Evolutionary conservation across 1,140 invertebrate species (phyloP).

Genomic region (Danaus plexippus): DNA sequence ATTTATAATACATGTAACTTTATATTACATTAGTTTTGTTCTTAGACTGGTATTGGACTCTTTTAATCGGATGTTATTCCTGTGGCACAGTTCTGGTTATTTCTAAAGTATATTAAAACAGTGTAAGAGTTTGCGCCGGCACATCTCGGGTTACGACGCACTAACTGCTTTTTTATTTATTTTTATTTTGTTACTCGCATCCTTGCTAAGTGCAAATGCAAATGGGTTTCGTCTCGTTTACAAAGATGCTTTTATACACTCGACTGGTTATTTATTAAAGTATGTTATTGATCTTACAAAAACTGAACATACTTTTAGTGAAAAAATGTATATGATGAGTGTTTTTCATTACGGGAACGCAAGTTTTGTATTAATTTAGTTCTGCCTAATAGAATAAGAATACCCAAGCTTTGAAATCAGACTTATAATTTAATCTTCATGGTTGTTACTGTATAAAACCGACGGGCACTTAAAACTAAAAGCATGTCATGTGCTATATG

Average conservation of each 20-base stretch:
- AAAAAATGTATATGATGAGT: too few species aligned
- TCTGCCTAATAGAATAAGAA: too few species aligned
- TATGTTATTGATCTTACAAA: constrained; percentile 18
- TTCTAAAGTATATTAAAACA: constrained; percentile 7
- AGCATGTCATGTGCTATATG: too few species aligned
- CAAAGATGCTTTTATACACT: constrained; percentile 56
- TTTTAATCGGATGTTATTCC: too few species aligned
- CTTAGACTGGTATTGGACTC: constrained; percentile 1
- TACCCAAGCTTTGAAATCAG: too few species aligned
- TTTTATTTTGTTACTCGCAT: constrained; percentile 43
- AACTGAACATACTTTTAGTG: too few species aligned
- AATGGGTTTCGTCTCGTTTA: constrained; percentile 55
- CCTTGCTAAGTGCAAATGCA: constrained; percentile 55
- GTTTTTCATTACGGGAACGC: too few species aligned
- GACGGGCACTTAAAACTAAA: too few species aligned
- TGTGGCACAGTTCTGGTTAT: background rate
- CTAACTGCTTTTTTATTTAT: constrained; percentile 46
- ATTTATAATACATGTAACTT: too few species aligned
- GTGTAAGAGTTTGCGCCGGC: constrained; percentile 19
- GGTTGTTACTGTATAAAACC: too few species aligned
- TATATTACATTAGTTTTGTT: background rate
- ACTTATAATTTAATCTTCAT: too few species aligned
- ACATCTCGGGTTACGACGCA: constrained; percentile 25
- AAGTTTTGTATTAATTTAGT: too few species aligned
- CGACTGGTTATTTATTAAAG: constrained; percentile 46